A percentile compares a stretch with the other conserved stretches of the same genome.
These are phyloP conservation scores for Amphiduros pacificus DNA, from an alignment of 2,888 invertebrate genomes.

Conservation along the genomic window DNA sequence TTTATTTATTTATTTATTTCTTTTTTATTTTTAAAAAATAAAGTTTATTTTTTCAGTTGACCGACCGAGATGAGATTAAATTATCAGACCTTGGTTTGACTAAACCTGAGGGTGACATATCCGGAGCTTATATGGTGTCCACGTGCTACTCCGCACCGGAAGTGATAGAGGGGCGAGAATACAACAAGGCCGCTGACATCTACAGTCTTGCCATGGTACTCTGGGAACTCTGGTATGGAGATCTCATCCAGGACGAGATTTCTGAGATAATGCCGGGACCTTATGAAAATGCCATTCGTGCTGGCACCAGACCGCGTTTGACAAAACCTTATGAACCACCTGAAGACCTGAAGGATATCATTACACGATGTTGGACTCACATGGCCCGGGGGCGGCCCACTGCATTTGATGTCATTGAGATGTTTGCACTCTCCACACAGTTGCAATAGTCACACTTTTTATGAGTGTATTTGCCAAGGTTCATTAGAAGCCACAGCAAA, in stretches of 20 bases:
- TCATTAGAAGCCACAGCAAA: too few relatives aligned
- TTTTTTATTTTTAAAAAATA: not conserved
- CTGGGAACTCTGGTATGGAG: slow-evolving; percentile 37
- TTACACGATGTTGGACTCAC: slow-evolving; percentile 36
- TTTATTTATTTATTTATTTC: too few relatives aligned
- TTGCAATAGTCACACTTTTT: too few relatives aligned
- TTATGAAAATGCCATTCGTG: slow-evolving; percentile 35
- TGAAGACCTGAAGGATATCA: slow-evolving; percentile 31
- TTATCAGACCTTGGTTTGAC: slow-evolving; percentile 50
- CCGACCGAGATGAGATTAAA: slow-evolving; percentile 34
- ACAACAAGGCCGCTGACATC: slow-evolving; percentile 42
- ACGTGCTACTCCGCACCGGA: slow-evolving; percentile 47
- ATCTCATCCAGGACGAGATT: slow-evolving; percentile 32
- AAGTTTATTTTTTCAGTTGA: slow-evolving; percentile 28
- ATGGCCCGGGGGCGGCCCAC: slow-evolving; percentile 32
- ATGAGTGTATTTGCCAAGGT: too few relatives aligned
- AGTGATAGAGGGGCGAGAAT: slow-evolving; percentile 42
- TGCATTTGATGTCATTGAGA: slow-evolving; percentile 1
- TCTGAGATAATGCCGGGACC: slow-evolving; percentile 20
- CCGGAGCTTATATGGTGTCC: slow-evolving; percentile 42
- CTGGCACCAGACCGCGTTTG: slow-evolving; percentile 39
- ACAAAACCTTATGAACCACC: slow-evolving; percentile 33
- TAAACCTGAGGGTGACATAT: slow-evolving; percentile 39
- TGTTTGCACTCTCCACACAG: too few relatives aligned
- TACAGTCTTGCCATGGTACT: slow-evolving; percentile 39